Conservation (phyloP, 2,797 vertebrate species). For the Sebastes minor region DNA sequence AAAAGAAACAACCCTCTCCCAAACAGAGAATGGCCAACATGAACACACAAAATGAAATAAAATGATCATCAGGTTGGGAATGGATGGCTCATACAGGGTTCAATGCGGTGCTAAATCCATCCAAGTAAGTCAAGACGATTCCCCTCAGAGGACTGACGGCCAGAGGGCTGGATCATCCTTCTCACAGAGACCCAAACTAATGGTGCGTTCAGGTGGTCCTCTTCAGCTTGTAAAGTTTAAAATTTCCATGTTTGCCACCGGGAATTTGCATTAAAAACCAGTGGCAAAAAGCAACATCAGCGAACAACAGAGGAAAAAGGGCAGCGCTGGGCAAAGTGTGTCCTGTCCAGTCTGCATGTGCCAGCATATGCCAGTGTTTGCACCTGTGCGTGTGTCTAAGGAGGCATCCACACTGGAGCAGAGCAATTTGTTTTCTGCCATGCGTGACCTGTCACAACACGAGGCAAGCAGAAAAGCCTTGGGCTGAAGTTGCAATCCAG, state of each 20-base stretch:
- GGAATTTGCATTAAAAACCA: neutral
- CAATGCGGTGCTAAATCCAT: neutral
- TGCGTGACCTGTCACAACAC: constrained; percentile 50
- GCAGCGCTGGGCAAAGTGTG: neutral
- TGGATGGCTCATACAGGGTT: neutral
- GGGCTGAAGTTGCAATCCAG: constrained; percentile 39
- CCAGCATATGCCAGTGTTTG: neutral
- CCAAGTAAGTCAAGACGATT: neutral
- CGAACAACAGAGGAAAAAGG: neutral
- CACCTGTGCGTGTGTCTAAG: constrained; percentile 18
- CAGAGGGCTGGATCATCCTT: neutral
- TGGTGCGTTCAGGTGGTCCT: neutral
- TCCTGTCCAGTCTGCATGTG: neutral
- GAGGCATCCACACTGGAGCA: constrained; percentile 20
- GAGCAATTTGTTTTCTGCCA: constrained; percentile 48
- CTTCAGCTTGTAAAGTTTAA: neutral
- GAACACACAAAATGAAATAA: neutral
- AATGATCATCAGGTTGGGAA: neutral
- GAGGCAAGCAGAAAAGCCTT: constrained; percentile 39
- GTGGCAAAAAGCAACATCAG: neutral
- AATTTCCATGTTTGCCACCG: neutral
- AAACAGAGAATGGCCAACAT: neutral
- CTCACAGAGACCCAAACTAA: neutral
- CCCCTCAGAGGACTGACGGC: neutral
- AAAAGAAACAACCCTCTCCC: neutral